Evolutionary conservation across 2,113 vertebrate species (phyloP), one percentile per base, ranked within the genome.

Genomic region (Podilymbus podiceps): DNA sequence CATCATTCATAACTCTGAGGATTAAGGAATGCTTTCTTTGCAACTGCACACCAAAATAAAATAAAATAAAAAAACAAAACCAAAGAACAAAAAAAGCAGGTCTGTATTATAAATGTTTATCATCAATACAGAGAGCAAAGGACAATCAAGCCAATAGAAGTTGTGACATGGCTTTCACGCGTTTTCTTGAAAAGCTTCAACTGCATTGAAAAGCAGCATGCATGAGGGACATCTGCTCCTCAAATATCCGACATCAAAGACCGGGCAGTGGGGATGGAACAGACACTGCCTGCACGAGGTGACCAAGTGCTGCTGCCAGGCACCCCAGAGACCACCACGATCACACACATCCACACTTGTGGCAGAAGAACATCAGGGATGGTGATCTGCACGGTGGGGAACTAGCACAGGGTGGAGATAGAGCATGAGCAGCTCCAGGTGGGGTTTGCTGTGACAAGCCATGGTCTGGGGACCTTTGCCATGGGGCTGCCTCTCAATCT

Each of bases 161-260:
- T 28, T 19, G 8, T 11, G 25, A 44, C 15, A 46, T 11, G n/a
- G 46, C 20, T 78, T 52, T 40, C 8, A 10, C 0, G 3, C 15
- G 27, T 52, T 71, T 49, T 38, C 56, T 52, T 30, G 35, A 71
- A 77, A 50, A 82, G 31, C 35, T 17, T 58, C 35, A 64, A 20
- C 15, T 19, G 42, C 35, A 17, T 27, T 15, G 33, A 72, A 25
- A 8, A 66, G 40, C 21, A 46, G 7, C 17, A 42, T 1, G 5
- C 28, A 52, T 0, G 1, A 76, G 6, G 18, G 12, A 31, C 3
- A 3, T 8, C 55, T 0, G 0, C 25, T 63, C 63, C 38, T 46
- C 22, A 25, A 13, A 25, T 14, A 50, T 2, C 19, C 1, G 0
- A 15, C 9, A 27, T 7, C 31, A 12, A 69, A 55, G 14, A 53